These are phyloP conservation scores for Protobothrops flavoviridis DNA, from an alignment of 2,113 vertebrate species.

Conservation along the genomic window DNA sequence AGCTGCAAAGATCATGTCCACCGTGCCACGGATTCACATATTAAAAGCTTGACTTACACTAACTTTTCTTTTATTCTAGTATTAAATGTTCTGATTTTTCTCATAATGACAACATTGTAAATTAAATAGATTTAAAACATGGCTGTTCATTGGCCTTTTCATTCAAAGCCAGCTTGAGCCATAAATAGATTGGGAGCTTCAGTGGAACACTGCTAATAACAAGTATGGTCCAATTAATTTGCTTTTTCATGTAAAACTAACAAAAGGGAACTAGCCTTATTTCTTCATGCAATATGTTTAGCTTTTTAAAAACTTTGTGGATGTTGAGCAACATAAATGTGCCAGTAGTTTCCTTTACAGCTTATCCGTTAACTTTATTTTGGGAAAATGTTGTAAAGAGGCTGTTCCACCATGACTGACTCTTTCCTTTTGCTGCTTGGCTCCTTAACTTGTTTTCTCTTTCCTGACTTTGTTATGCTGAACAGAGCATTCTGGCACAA, in stretches of 20 bases:
- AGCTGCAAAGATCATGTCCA: too few relatives aligned
- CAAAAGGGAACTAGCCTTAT: not conserved
- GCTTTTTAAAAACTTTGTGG: not conserved
- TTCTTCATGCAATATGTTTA: slow-evolving; percentile 22
- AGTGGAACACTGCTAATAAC: not conserved
- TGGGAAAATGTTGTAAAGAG: not conserved
- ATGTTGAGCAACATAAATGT: not conserved
- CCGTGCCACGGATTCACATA: too few relatives aligned
- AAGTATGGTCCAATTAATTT: not conserved
- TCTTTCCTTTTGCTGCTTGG: not conserved
- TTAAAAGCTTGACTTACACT: not conserved
- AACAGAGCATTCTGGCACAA: not conserved
- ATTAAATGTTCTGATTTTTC: not conserved
- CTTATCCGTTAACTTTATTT: slow-evolving; percentile 18
- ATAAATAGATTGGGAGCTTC: not conserved
- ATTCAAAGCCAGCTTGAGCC: not conserved
- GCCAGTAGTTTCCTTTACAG: slow-evolving; percentile 17
- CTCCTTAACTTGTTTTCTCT: not conserved
- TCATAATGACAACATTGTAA: too few relatives aligned
- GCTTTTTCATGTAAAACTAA: slow-evolving; percentile 3
- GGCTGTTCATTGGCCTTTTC: not conserved
- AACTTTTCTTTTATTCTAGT: not conserved
- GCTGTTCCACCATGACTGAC: not conserved
- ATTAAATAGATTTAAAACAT: not conserved
- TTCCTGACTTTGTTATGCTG: not conserved